These are phyloP conservation scores for Dendrocincla tyrannina DNA, from an alignment of 2,797 vertebrate genomes.

Conservation along the genomic window DNA sequence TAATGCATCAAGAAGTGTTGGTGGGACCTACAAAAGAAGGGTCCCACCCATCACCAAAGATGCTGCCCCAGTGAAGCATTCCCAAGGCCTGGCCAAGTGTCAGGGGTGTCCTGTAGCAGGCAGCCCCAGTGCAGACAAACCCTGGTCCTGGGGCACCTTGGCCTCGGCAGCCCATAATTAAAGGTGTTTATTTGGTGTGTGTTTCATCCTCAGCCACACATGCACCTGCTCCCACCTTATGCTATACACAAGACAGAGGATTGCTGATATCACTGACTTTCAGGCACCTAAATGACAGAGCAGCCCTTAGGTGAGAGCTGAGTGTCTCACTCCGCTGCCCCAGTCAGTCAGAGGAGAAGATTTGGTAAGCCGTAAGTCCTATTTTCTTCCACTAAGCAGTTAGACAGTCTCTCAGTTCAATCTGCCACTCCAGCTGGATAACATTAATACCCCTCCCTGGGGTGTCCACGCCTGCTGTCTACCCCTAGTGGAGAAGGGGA, in stretches of 20 bases:
- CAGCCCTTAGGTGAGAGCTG: neutral
- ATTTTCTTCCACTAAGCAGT: neutral
- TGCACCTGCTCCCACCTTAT: neutral
- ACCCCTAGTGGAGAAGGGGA: neutral
- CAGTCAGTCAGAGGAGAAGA: neutral
- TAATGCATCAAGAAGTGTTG: too few relatives aligned
- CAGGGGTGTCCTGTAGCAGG: neutral
- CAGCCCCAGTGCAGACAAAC: rapidly evolving
- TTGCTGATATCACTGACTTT: neutral
- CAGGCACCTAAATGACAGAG: neutral
- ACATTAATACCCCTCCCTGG: neutral
- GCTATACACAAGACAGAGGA: neutral
- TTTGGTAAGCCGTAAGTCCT: rapidly evolving
- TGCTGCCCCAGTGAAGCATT: neutral
- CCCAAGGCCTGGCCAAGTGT: neutral
- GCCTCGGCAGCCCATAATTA: neutral
- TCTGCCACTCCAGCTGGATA: neutral
- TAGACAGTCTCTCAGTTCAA: neutral
- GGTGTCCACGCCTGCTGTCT: rapidly evolving
- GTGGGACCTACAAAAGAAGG: neutral
- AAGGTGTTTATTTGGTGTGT: neutral
- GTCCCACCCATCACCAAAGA: neutral
- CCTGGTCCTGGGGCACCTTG: neutral
- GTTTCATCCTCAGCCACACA: neutral
- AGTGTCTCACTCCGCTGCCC: neutral